Evolutionary conservation across 2,888 invertebrate species (phyloP), one percentile per base, ranked within the genome.

Genomic region (Marronus borbonicus): DNA sequence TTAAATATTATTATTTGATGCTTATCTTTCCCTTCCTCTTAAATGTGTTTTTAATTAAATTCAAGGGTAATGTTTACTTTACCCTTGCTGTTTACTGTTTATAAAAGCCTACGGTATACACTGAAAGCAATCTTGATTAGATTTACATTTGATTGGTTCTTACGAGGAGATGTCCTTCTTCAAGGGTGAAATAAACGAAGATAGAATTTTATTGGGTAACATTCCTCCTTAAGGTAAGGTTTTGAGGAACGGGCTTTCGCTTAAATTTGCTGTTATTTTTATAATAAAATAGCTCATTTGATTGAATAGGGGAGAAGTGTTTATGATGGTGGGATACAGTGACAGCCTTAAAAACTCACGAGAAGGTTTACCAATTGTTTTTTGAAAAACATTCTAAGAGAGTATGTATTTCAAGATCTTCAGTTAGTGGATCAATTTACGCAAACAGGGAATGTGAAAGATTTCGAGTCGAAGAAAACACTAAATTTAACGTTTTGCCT

Each of bases 141-240:
- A 60, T 20, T 60, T 60, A 60, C 60, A 60, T 60, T 60, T 60
- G 60, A 60, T 60, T 60, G 20, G 28, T 28, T 60, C 28, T 24
- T 60, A 60, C 12, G 28, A 36, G 31, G 12, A 20, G 20, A 20
- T 8, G 24, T 60, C 20, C 60, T 20, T 8, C 12, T 60, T 60
- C 31, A 55, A 55, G 55, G 28, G 28, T 60, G 12, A 60, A 60
- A 28, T 28, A 60, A 60, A 60, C 24, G 31, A 60, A 60, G 60
- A 60, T 28, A 60, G 28, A 60, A 60, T 24, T 60, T 60, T 60
- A 24, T 24, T 24, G 28, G 10, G 20, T 28, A 5, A 36, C 31
- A 36, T 36, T 36, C 31, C 31, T 36, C 31, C 31, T 36, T 36
- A 12, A 28, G 24, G 60, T 20, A 28, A 60, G 7, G 24, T 2